Percentiles rank a stretch among this genome's conserved stretches.
phyloP scores from a whole-genome alignment of 1,140 invertebrate genomes.

The Monomorium pharaonis region DNA sequence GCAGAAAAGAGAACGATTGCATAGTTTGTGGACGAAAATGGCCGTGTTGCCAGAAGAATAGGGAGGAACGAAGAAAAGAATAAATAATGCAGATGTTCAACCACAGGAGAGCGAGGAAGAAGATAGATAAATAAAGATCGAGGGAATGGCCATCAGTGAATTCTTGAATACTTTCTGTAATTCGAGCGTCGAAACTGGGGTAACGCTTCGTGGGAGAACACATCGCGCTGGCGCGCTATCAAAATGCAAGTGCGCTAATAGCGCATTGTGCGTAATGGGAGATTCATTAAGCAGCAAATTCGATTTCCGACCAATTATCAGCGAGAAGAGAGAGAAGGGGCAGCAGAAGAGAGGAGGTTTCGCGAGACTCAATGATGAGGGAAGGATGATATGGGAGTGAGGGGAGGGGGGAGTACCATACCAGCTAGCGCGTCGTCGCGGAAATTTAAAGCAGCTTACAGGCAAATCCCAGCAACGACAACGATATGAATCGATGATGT shows the following conservation, averaged over 20 bases:
- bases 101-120: too few species aligned
- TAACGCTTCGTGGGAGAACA: neutral
- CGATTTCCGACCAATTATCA: conserved; percentile 42
- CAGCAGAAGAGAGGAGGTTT: neutral
- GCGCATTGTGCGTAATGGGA: conserved; percentile 35
- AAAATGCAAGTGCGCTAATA: conserved; percentile 30
- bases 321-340: neutral
- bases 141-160: neutral
- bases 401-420: neutral
- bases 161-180: conserved; percentile 23
- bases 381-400: too few species aligned
- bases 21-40: neutral
- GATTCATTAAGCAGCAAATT: conserved; percentile 49
- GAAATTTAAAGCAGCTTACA: conserved; percentile 50
- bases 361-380: conserved; percentile 10
- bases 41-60: conserved; percentile 1
- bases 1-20: neutral
- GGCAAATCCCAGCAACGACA: conserved; percentile 36
- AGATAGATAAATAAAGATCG: neutral
- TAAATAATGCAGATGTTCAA: neutral
- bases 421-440: conserved; percentile 1
- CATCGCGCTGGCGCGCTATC: neutral
- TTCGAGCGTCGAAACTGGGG: neutral
- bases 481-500: conserved; percentile 45
- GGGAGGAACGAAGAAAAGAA: neutral